Evolutionary conservation across 2,797 vertebrate genomes (phyloP).

Genomic region (Anguilla megastoma): DNA sequence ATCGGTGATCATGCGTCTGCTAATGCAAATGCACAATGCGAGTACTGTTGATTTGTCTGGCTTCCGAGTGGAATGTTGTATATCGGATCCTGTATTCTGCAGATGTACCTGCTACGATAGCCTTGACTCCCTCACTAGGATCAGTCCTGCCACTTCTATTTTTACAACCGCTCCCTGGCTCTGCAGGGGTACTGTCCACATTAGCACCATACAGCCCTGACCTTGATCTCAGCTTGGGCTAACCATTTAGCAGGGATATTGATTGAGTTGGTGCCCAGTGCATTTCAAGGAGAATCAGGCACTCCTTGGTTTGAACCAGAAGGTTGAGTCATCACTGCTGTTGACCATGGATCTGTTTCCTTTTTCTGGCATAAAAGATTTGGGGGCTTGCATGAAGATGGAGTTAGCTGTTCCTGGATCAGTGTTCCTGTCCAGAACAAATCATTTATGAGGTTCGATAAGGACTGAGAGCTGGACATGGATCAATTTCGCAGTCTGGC

Average conservation of each 20-base stretch:
- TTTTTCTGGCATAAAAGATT: background rate
- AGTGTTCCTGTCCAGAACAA: background rate
- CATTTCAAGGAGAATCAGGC: background rate
- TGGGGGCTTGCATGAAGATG: background rate
- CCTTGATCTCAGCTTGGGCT: background rate
- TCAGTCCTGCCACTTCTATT: background rate
- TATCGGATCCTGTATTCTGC: background rate
- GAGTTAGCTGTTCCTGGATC: background rate
- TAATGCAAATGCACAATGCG: background rate
- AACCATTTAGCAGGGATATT: background rate
- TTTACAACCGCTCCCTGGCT: background rate
- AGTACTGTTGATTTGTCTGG: background rate
- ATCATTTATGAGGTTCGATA: background rate
- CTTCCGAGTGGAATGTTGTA: background rate
- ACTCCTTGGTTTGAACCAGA: background rate
- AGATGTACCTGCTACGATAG: background rate
- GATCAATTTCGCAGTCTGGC: background rate
- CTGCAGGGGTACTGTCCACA: background rate
- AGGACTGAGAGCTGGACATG: background rate
- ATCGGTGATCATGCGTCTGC: background rate
- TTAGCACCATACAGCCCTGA: background rate
- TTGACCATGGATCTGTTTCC: background rate
- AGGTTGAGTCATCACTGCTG: background rate
- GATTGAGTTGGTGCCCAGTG: background rate
- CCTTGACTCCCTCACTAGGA: background rate